Percentiles rank a stretch among this genome's conserved stretches.
Conservation (phyloP, 2,113 vertebrate genomes). For the Xiphorhynchus elegans region DNA sequence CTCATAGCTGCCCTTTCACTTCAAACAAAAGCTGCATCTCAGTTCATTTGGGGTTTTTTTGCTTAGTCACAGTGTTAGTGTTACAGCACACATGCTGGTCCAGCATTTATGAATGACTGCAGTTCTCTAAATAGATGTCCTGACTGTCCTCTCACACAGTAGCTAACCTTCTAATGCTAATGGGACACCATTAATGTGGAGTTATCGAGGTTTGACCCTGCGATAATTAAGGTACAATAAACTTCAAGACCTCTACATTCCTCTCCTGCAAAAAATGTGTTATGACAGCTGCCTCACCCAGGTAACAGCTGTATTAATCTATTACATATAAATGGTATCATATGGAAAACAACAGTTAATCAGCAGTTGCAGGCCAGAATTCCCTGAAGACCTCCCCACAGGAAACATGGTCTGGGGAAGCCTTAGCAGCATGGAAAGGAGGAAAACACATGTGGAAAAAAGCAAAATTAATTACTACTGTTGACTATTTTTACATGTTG, state of each 20-base stretch:
- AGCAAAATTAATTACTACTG: background rate
- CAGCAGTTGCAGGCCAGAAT: background rate
- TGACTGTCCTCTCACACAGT: background rate
- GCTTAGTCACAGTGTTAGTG: background rate
- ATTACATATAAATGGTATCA: background rate
- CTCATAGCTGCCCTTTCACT: background rate
- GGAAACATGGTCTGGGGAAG: background rate
- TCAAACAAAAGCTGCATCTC: background rate
- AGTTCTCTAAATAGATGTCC: background rate
- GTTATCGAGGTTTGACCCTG: background rate
- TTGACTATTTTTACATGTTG: background rate
- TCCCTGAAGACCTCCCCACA: background rate
- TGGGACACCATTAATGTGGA: background rate
- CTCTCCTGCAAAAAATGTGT: background rate
- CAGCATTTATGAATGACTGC: background rate
- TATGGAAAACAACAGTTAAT: background rate
- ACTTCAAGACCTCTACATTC: background rate
- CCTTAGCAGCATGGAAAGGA: background rate
- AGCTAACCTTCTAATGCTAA: background rate
- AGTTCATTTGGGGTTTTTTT: background rate
- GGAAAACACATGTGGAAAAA: background rate
- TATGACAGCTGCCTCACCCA: background rate
- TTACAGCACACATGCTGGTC: background rate
- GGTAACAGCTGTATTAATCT: background rate
- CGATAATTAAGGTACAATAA: background rate